These are phyloP conservation scores for Perognathus longimembris DNA, from an alignment of 2,113 vertebrate species.

Conservation along the genomic window DNA sequence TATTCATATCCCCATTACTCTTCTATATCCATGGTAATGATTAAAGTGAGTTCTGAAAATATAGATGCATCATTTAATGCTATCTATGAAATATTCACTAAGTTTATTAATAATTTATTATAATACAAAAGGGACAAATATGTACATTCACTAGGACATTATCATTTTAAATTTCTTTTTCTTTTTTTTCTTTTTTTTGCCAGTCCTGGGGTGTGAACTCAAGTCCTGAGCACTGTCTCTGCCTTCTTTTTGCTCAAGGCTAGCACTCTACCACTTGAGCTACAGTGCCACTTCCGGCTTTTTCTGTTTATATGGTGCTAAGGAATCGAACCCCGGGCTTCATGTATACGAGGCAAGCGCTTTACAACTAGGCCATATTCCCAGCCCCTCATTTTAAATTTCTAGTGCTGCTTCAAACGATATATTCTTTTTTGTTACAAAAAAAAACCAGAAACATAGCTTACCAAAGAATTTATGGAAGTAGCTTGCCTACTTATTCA, in stretches of 20 bases:
- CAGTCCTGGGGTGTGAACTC: no score
- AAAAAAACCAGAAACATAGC: no score
- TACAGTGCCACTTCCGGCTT: no score
- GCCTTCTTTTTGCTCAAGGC: no score
- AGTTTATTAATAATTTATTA: conserved; percentile 18
- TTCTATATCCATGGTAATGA: background rate
- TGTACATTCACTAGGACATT: conserved; percentile 22
- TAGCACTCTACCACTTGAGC: no score
- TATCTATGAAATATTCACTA: conserved; percentile 9
- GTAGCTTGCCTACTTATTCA: background rate
- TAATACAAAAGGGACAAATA: conserved; percentile 5
- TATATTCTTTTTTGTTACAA: conserved; percentile 16
- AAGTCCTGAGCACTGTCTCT: no score
- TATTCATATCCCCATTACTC: background rate
- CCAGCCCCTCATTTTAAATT: conserved; percentile 37
- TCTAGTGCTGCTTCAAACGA: background rate
- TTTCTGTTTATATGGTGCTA: no score
- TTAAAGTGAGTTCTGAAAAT: conserved; percentile 12
- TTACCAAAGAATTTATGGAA: background rate
- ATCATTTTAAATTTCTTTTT: conserved; percentile 46
- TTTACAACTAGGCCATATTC: no score
- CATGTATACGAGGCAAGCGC: no score
- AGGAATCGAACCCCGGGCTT: no score
- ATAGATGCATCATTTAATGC: background rate
- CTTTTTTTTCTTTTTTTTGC: no score